Evolutionary conservation across 2,113 vertebrate species (phyloP).

Genomic region (Megatriorchis doriae): DNA sequence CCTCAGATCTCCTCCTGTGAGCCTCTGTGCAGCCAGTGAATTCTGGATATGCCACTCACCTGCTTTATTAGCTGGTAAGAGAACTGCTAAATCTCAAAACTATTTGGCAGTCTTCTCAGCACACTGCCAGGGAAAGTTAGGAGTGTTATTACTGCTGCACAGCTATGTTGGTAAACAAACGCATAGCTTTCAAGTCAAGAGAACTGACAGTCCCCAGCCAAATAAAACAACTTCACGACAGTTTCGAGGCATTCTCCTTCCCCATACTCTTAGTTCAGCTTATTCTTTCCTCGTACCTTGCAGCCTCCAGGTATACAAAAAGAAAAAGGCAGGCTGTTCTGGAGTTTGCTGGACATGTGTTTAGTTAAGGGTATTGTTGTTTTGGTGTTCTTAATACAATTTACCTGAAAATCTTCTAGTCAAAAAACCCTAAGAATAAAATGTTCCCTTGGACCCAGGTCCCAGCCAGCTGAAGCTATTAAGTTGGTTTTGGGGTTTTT

Average conservation of each 20-base stretch:
- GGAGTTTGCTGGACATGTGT: neutral
- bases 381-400: neutral
- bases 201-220: neutral
- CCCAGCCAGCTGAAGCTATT: neutral
- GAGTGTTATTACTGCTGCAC: neutral
- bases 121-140: neutral
- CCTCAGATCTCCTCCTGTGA: neutral
- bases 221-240: neutral
- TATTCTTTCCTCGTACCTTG: neutral
- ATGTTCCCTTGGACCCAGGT: neutral
- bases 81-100: neutral
- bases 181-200: neutral
- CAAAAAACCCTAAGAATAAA: neutral
- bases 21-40: neutral
- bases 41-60: neutral
- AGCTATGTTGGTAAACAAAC: neutral
- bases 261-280: neutral
- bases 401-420: neutral
- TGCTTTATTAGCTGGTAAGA: neutral
- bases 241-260: neutral
- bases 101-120: neutral
- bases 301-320: neutral
- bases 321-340: neutral
- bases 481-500: too few species aligned
- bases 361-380: neutral